A percentile compares a stretch with the other conserved stretches of the same genome.
phyloP scores from a whole-genome alignment of 2,797 vertebrate species.

The Eutrigla gurnardus region DNA sequence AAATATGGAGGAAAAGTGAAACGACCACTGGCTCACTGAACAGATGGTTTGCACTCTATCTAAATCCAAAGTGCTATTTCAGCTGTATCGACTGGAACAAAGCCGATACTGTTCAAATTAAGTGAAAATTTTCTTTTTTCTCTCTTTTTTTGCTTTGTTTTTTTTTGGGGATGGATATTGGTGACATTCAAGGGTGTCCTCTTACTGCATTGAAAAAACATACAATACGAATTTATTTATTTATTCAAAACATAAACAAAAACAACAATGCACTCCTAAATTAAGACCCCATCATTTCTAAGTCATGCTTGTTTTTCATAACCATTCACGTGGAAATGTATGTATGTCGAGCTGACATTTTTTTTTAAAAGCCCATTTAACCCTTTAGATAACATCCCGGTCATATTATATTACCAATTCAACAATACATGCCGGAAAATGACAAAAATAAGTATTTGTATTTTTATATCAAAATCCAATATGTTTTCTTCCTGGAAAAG shows the following conservation, averaged over 20 bases:
- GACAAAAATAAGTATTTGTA: no score
- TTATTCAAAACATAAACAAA: not conserved
- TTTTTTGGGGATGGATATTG: not conserved
- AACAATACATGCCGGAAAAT: no score
- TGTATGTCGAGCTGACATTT: not conserved
- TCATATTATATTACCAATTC: no score
- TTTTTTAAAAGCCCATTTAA: no score
- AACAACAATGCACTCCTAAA: not conserved
- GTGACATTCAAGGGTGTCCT: constrained; percentile 3
- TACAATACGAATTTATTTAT: not conserved
- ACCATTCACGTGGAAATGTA: not conserved
- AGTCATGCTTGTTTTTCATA: not conserved
- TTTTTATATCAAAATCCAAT: no score
- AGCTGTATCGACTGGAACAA: constrained; percentile 74
- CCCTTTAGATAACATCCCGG: no score
- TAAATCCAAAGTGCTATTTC: constrained; percentile 77
- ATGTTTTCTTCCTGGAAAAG: no score
- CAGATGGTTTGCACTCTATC: constrained; percentile 74
- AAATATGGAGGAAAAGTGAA: constrained; percentile 57
- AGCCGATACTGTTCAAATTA: constrained; percentile 67
- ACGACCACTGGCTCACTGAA: constrained; percentile 47
- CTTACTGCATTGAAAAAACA: constrained; percentile 4
- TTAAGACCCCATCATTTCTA: no score
- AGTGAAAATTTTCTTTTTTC: constrained; percentile 58
- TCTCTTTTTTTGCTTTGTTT: constrained; percentile 30